phyloP scores from a whole-genome alignment of 1,140 invertebrate species.

The Druon quercuslanigerum region DNA sequence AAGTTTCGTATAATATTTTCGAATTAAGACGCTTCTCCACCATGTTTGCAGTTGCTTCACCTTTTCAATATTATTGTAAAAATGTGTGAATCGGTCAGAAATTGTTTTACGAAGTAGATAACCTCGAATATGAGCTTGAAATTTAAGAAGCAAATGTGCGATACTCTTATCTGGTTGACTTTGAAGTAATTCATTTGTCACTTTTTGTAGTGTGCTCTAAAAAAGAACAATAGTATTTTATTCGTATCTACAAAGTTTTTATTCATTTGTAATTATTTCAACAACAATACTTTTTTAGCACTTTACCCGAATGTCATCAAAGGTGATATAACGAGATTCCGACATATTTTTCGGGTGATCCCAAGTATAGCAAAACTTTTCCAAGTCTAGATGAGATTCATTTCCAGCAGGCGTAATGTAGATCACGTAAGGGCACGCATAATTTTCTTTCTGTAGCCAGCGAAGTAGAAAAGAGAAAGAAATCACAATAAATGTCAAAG shows the following conservation, averaged over 20 bases:
- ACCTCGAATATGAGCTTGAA: constrained; percentile 81
- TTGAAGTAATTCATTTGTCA: constrained; percentile 62
- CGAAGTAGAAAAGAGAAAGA: background rate
- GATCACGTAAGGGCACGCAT: constrained; percentile 58
- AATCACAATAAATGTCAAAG: too few relatives aligned
- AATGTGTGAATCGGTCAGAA: constrained; percentile 73
- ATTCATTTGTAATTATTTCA: background rate
- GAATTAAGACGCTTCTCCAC: constrained; percentile 75
- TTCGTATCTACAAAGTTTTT: background rate
- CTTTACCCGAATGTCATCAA: constrained; percentile 64
- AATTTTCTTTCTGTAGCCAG: constrained; percentile 54
- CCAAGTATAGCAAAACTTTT: constrained; percentile 66
- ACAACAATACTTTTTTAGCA: constrained; percentile 31
- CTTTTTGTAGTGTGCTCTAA: constrained; percentile 69
- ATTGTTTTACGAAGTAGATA: constrained; percentile 78
- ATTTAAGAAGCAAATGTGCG: constrained; percentile 69
- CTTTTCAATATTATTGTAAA: constrained; percentile 75
- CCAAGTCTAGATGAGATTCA: constrained; percentile 68
- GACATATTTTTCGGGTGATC: constrained; percentile 59
- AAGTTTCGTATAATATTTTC: background rate
- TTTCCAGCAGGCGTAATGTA: constrained; percentile 61
- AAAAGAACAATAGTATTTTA: constrained; percentile 30
- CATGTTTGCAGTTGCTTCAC: constrained; percentile 82
- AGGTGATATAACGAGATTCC: constrained; percentile 60
- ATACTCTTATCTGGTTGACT: constrained; percentile 36